These are phyloP conservation scores for Porites rus DNA, from an alignment of 92 coral and sea anemone species.

Conservation along the genomic window DNA sequence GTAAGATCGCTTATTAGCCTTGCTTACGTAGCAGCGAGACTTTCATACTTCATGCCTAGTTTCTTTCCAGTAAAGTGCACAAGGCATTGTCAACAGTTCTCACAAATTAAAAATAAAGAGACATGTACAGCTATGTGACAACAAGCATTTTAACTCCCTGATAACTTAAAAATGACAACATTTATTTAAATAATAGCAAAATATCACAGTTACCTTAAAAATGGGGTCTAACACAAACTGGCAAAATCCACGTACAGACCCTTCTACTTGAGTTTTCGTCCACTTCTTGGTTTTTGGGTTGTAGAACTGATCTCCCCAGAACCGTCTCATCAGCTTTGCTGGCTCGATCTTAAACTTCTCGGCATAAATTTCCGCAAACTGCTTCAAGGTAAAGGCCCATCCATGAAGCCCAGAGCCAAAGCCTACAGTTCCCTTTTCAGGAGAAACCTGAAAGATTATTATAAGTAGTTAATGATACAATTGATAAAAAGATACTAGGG, in stretches of 20 bases:
- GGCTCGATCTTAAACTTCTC: conserved; percentile 88
- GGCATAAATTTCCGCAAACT: conserved; percentile 90
- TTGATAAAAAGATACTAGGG: no score
- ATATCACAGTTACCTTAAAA: conserved; percentile 71
- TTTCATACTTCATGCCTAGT: no score
- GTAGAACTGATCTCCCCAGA: conserved; percentile 93
- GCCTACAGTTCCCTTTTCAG: conserved; percentile 92
- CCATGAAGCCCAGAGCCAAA: conserved; percentile 99
- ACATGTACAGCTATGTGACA: no score
- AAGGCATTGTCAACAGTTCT: no score
- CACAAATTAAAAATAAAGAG: no score
- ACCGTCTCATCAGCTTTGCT: conserved; percentile 85
- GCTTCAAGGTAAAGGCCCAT: conserved; percentile 98
- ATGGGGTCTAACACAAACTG: conserved; percentile 94
- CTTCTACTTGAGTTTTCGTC: conserved; percentile 70
- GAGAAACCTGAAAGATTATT: conserved; percentile 67
- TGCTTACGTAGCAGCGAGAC: no score
- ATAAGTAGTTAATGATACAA: no score
- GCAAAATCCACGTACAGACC: conserved; percentile 87
- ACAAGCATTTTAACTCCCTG: not conserved
- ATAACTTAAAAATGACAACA: no score
- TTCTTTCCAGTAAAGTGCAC: no score
- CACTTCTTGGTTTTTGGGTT: conserved; percentile 82
- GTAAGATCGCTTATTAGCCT: no score
- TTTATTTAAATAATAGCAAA: not conserved